These are phyloP conservation scores for Scomber japonicus DNA, from an alignment of 2,113 vertebrate genomes.

Conservation along the genomic window DNA sequence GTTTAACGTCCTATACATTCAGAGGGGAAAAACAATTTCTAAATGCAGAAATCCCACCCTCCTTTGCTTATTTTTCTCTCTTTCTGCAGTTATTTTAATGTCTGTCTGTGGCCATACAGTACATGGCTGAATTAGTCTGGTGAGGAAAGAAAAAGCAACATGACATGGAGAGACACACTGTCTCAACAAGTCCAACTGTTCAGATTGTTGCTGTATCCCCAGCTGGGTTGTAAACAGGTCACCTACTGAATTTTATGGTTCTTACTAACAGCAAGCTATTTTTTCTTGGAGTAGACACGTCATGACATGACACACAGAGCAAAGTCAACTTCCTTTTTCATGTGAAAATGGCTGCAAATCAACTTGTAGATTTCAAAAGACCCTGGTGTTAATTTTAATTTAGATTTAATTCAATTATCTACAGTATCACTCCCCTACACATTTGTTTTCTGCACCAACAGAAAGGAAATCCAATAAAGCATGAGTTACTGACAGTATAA, in stretches of 20 bases:
- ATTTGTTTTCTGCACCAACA: background rate
- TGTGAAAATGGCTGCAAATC: background rate
- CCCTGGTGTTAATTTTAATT: background rate
- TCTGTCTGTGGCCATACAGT: background rate
- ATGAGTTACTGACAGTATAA: conserved; percentile 5
- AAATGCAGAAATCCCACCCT: background rate
- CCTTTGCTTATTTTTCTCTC: conserved; percentile 9
- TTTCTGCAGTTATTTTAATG: conserved; percentile 29
- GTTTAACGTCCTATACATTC: background rate
- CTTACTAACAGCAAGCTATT: background rate
- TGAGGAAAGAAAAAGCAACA: conserved; percentile 7
- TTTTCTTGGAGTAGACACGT: background rate
- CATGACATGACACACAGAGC: background rate
- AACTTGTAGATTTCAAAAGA: background rate
- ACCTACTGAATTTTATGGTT: conserved; percentile 1
- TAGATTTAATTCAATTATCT: conserved; percentile 28
- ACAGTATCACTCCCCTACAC: background rate
- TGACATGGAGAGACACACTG: background rate
- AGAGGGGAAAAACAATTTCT: background rate
- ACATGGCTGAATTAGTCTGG: conserved; percentile 5
- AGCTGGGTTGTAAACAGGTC: background rate
- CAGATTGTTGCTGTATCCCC: too few species aligned
- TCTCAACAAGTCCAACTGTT: background rate
- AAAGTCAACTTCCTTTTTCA: background rate
- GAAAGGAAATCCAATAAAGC: background rate